A percentile compares a stretch with the other conserved stretches of the same genome.
These are phyloP conservation scores for Spatulosminthurus flaviceps DNA, from an alignment of 2,888 invertebrate genomes.

Conservation along the genomic window DNA sequence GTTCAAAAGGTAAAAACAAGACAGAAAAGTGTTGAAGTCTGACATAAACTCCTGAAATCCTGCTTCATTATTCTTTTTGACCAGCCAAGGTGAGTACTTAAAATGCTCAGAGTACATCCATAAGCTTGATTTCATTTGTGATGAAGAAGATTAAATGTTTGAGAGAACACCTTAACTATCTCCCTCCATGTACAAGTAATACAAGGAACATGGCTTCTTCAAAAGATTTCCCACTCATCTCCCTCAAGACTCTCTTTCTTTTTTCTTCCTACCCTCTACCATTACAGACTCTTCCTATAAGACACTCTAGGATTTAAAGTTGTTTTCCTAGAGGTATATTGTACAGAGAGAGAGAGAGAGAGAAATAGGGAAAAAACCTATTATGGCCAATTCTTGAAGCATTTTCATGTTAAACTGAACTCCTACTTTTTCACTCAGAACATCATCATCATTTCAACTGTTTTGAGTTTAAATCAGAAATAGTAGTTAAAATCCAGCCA, in stretches of 20 bases:
- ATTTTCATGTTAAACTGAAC: too few relatives aligned
- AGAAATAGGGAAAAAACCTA: too few relatives aligned
- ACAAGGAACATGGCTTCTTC: background rate
- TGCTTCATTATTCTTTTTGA: conserved; percentile 20
- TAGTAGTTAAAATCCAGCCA: too few relatives aligned
- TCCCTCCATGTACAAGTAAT: background rate
- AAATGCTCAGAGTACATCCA: background rate
- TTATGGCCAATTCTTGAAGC: too few relatives aligned
- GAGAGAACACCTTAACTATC: conserved; percentile 29
- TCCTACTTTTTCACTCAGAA: too few relatives aligned
- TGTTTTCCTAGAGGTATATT: too few relatives aligned
- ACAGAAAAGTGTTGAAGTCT: conserved; percentile 38
- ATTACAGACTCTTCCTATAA: background rate
- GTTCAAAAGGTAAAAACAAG: conserved; percentile 31
- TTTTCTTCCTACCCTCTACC: background rate
- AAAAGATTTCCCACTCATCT: background rate
- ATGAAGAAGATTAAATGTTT: conserved; percentile 38
- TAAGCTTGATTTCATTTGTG: conserved; percentile 39
- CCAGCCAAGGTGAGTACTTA: conserved; percentile 19
- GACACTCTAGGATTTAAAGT: too few relatives aligned
- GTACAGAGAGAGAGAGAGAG: too few relatives aligned
- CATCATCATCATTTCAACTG: too few relatives aligned
- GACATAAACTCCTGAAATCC: conserved; percentile 30
- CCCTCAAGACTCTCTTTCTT: background rate
- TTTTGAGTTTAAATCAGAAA: too few relatives aligned